phyloP scores from a whole-genome alignment of 2,113 vertebrate species.

The Coptodon rendalli region DNA sequence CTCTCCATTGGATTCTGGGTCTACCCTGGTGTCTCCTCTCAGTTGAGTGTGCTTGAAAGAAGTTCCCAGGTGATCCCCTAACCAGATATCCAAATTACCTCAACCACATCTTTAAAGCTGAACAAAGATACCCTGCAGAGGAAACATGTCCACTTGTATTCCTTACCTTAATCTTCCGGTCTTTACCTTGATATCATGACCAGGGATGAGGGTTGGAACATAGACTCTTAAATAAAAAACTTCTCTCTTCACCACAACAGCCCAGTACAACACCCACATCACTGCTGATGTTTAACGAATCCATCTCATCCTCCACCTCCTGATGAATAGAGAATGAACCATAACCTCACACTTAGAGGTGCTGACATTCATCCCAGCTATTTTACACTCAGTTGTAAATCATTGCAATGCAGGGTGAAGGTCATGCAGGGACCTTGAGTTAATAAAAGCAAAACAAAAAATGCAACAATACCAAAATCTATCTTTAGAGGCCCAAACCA shows the following conservation, averaged over 20 bases:
- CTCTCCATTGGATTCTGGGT: neutral
- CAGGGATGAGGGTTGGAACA: neutral
- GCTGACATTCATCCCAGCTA: neutral
- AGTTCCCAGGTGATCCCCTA: neutral
- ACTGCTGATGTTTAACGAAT: neutral
- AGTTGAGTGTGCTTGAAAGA: neutral
- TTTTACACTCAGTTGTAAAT: neutral
- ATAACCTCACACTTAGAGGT: neutral
- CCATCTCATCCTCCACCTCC: neutral
- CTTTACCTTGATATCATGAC: neutral
- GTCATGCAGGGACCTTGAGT: neutral
- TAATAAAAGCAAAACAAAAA: neutral
- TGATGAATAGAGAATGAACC: neutral
- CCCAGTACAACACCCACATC: accelerated
- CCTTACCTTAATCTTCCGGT: neutral
- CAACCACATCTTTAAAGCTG: neutral
- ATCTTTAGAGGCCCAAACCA: neutral
- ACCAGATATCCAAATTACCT: accelerated
- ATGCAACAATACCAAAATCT: neutral
- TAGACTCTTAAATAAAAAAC: neutral
- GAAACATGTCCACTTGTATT: neutral
- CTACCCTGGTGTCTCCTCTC: accelerated
- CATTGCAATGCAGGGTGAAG: neutral
- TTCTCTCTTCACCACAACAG: neutral
- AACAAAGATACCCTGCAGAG: accelerated